Evolutionary conservation across 1,140 invertebrate genomes (phyloP).

Genomic region (Drosophila pandora): DNA sequence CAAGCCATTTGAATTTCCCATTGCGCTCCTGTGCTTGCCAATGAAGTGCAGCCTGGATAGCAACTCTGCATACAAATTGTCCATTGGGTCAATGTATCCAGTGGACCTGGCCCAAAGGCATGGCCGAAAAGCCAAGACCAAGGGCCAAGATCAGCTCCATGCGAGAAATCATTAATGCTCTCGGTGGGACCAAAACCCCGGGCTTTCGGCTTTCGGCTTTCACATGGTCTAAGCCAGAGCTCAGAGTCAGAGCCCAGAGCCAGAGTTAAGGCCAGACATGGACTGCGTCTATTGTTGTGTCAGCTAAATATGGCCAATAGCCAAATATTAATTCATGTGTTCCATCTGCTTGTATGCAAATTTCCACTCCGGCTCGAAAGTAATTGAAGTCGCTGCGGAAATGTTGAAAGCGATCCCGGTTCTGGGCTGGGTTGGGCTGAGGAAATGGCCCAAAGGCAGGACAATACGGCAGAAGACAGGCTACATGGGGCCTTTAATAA

Average conservation of each 20-base stretch:
- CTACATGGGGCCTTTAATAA: slow-evolving; percentile 15
- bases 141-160: slow-evolving; percentile 32
- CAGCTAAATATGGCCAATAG: slow-evolving; percentile 80
- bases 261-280: slow-evolving; percentile 29
- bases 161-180: slow-evolving; percentile 49
- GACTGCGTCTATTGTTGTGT: slow-evolving; percentile 72
- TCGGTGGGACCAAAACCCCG: slow-evolving; percentile 13
- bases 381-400: slow-evolving; percentile 70
- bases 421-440: slow-evolving; percentile 1
- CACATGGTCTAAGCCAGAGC: slow-evolving; percentile 36
- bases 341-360: slow-evolving; percentile 70
- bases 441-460: slow-evolving; percentile 39
- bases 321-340: slow-evolving; percentile 79
- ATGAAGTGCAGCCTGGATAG: slow-evolving; percentile 32
- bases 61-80: slow-evolving; percentile 71
- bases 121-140: slow-evolving; percentile 20
- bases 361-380: slow-evolving; percentile 59
- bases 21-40: slow-evolving; percentile 41
- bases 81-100: slow-evolving; percentile 75
- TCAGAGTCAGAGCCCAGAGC: not conserved
- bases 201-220: slow-evolving; percentile 26
- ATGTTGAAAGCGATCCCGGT: slow-evolving; percentile 59
- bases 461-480: slow-evolving; percentile 39
- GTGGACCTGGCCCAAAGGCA: slow-evolving; percentile 23
- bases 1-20: slow-evolving; percentile 38